phyloP scores from a whole-genome alignment of 1,140 invertebrate genomes.

The Drosophila gunungcola region DNA sequence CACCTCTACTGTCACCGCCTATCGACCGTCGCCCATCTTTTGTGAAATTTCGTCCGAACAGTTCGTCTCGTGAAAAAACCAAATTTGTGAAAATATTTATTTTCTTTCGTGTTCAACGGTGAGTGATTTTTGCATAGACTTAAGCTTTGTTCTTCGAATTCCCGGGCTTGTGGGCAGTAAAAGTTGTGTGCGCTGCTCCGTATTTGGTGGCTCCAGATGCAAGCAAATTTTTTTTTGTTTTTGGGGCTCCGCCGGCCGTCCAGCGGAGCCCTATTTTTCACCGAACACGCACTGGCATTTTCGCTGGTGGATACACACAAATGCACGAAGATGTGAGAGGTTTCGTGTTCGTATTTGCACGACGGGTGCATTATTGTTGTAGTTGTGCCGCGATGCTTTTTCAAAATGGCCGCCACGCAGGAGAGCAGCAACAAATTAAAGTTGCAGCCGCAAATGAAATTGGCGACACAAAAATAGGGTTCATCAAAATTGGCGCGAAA shows the following conservation, averaged over 20 bases:
- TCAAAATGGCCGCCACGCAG: conserved; percentile 68
- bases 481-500: background rate
- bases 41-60: conserved; percentile 6
- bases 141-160: background rate
- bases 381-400: conserved; percentile 49
- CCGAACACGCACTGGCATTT: conserved; percentile 16
- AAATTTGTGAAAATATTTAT: background rate
- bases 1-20: no score
- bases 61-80: background rate
- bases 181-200: background rate
- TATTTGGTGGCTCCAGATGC: background rate
- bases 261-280: conserved; percentile 60
- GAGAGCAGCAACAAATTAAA: conserved; percentile 38
- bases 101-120: background rate
- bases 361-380: conserved; percentile 53
- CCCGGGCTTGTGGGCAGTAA: background rate
- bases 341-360: conserved; percentile 64
- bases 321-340: conserved; percentile 49
- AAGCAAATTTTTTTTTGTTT: conserved; percentile 5
- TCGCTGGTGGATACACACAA: conserved; percentile 69
- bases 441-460: conserved; percentile 2
- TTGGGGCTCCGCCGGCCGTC: conserved; percentile 39
- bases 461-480: no score
- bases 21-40: background rate
- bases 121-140: background rate